Percentiles rank a stretch among this genome's conserved stretches.
phyloP scores from a whole-genome alignment of 2,888 invertebrate genomes.

The Carcina quercana region DNA sequence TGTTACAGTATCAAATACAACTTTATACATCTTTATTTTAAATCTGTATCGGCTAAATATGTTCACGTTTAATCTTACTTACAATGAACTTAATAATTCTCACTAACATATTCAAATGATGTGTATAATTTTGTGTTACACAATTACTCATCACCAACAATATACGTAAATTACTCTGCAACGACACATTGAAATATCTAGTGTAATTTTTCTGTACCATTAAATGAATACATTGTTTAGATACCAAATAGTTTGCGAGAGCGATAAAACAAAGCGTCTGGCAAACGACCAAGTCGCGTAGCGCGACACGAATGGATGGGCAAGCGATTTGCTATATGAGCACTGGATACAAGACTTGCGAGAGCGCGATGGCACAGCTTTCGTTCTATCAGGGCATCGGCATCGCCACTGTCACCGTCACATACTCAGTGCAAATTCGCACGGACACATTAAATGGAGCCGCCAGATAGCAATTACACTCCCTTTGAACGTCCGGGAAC shows the following conservation, averaged over 20 bases:
- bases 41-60: no score
- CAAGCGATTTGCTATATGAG: constrained; percentile 49
- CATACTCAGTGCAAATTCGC: constrained; percentile 55
- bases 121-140: no score
- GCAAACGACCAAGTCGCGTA: constrained; percentile 62
- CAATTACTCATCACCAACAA: no score
- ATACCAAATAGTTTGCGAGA: constrained; percentile 65
- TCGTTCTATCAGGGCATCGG: constrained; percentile 17
- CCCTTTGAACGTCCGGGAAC: constrained; percentile 65
- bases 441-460: constrained; percentile 67
- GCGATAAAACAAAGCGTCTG: constrained; percentile 67
- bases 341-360: constrained; percentile 16
- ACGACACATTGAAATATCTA: constrained; percentile 55
- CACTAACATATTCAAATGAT: no score
- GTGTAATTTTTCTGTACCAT: constrained; percentile 60
- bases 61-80: no score
- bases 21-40: no score
- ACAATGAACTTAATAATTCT: no score
- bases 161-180: no score
- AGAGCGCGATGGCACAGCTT: no score
- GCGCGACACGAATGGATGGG: constrained; percentile 58
- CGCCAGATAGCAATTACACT: constrained; percentile 66
- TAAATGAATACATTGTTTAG: constrained; percentile 65
- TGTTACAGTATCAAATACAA: no score
- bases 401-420: constrained; percentile 26